These are phyloP conservation scores for Kradibia gibbosae DNA, from an alignment of 1,140 invertebrate species.

Conservation along the genomic window DNA sequence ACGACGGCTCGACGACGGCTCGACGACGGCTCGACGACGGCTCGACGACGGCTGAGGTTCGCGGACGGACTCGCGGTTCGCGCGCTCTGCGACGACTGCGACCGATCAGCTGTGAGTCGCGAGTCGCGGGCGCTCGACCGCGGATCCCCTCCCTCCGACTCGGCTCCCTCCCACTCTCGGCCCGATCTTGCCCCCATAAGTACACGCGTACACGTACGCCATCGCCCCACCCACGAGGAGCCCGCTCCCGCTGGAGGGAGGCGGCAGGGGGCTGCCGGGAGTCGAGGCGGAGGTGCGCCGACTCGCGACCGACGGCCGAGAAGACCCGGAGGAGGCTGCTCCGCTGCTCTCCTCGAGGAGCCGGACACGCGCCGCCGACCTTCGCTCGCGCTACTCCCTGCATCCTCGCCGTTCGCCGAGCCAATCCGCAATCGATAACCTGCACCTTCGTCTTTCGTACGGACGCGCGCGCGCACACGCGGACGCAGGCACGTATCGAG, in stretches of 20 bases:
- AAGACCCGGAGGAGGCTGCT: not conserved
- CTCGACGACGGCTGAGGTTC: not conserved
- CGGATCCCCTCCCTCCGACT: not conserved
- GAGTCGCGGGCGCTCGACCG: not conserved
- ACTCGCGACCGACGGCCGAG: slow-evolving; percentile 6
- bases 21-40: not conserved
- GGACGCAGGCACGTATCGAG: not conserved
- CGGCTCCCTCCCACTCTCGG: not conserved
- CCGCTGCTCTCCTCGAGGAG: not conserved
- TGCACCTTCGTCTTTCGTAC: not conserved
- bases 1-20: not conserved
- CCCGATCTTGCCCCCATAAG: too few relatives aligned
- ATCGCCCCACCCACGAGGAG: not conserved
- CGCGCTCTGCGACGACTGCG: slow-evolving; percentile 54
- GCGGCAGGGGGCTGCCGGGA: not conserved
- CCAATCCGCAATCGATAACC: not conserved
- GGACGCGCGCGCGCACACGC: not conserved
- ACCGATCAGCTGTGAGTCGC: slow-evolving; percentile 54
- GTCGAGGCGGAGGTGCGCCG: not conserved
- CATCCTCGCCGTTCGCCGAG: not conserved
- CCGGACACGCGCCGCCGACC: not conserved
- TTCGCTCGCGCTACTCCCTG: not conserved
- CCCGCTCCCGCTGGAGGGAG: not conserved
- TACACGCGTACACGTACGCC: too few relatives aligned
- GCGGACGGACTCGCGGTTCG: slow-evolving; percentile 12